A percentile compares a stretch with the other conserved stretches of the same genome.
Evolutionary conservation across 1,140 invertebrate genomes (phyloP).

Genomic region (Apocrypta bakeri): DNA sequence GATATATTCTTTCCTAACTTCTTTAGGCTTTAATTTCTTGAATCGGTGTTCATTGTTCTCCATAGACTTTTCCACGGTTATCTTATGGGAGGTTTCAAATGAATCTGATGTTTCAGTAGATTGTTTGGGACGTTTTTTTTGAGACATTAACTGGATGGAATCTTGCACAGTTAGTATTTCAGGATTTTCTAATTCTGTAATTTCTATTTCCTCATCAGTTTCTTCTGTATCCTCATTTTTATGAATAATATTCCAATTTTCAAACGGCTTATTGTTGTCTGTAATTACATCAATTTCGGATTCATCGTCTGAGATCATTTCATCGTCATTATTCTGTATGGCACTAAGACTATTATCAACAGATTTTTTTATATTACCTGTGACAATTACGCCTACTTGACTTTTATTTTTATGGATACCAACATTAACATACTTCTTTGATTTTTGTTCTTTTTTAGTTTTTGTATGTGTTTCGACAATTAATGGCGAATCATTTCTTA

Average conservation of each 20-base stretch:
- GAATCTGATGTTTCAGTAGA: neutral
- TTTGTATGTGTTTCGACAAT: constrained; percentile 10
- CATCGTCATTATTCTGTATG: neutral
- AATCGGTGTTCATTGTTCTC: neutral
- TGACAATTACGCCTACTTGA: neutral
- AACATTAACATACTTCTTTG: constrained; percentile 27
- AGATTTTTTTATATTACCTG: neutral
- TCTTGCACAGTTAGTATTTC: neutral
- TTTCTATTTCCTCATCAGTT: neutral
- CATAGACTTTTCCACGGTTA: neutral
- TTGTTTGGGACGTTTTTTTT: neutral
- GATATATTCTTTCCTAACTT: neutral
- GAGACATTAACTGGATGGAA: neutral
- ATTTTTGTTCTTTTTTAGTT: constrained; percentile 11
- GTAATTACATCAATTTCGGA: constrained; percentile 5
- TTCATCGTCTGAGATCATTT: neutral
- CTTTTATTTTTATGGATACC: neutral
- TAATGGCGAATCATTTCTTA: constrained; percentile 26
- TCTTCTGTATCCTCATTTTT: neutral
- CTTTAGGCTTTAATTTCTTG: constrained; percentile 5
- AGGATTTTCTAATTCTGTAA: neutral
- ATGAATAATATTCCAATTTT: neutral
- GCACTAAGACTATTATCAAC: neutral
- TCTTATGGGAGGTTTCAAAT: neutral
- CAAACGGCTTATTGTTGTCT: neutral